phyloP scores from a whole-genome alignment of 2,888 invertebrate species.

The Oscheius myriophilus region DNA sequence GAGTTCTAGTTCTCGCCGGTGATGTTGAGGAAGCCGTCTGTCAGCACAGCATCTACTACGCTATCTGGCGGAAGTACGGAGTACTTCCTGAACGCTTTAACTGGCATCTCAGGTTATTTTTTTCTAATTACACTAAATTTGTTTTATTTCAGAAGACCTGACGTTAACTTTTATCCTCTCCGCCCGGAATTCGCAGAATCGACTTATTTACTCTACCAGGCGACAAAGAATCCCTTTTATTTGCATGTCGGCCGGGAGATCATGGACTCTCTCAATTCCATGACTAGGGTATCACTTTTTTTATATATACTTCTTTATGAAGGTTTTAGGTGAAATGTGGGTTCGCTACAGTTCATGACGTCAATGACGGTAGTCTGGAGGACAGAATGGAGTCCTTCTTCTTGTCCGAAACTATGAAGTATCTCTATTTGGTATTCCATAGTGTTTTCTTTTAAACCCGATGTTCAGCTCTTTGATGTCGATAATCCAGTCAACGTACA shows the following conservation, averaged over 20 bases:
- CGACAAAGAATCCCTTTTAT: slow-evolving; percentile 79
- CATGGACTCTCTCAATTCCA: slow-evolving; percentile 71
- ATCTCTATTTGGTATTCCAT: slow-evolving; percentile 76
- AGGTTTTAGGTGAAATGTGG: slow-evolving; percentile 75
- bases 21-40: slow-evolving; percentile 79
- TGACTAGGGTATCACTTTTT: slow-evolving; percentile 63
- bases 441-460: neutral
- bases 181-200: slow-evolving; percentile 78
- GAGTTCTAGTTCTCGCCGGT: slow-evolving; percentile 75
- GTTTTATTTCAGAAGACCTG: slow-evolving; percentile 72
- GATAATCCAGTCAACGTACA: slow-evolving; percentile 77
- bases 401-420: slow-evolving; percentile 78
- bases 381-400: slow-evolving; percentile 79
- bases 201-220: slow-evolving; percentile 76
- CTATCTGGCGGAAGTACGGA: slow-evolving; percentile 77
- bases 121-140: neutral
- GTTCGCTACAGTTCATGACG: slow-evolving; percentile 78
- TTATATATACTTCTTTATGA: neutral
- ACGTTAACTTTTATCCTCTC: slow-evolving; percentile 78
- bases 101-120: slow-evolving; percentile 71
- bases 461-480: slow-evolving; percentile 76
- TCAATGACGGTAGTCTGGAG: slow-evolving; percentile 76
- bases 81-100: slow-evolving; percentile 75
- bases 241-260: slow-evolving; percentile 78
- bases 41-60: slow-evolving; percentile 77